These are phyloP conservation scores for Pelochelys cantorii DNA, from an alignment of 2,797 vertebrate genomes.

Conservation along the genomic window DNA sequence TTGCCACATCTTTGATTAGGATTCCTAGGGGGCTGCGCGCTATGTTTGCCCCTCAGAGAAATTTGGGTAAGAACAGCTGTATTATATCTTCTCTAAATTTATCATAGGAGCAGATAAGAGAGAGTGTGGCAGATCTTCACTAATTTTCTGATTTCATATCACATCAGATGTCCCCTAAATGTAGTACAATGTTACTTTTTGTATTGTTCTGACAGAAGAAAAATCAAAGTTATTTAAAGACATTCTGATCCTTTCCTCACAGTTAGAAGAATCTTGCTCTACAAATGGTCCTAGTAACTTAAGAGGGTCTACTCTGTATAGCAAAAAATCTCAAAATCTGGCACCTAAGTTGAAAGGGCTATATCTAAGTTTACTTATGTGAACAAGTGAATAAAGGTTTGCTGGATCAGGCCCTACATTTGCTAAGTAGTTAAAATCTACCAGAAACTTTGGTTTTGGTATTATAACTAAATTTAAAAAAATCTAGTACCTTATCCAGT, in stretches of 20 bases:
- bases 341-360: background rate
- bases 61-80: background rate
- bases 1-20: too few species aligned
- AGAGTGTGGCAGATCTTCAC: background rate
- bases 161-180: background rate
- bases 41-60: background rate
- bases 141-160: background rate
- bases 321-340: background rate
- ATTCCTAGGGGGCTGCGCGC: too few species aligned
- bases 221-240: background rate
- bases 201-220: background rate
- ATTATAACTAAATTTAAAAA: background rate
- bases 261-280: background rate
- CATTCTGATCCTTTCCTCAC: background rate
- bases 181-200: background rate
- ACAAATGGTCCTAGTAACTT: background rate
- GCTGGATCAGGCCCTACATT: background rate
- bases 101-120: background rate
- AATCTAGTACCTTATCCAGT: background rate
- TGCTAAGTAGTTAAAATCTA: background rate
- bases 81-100: background rate
- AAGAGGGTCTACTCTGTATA: background rate
- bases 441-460: background rate
- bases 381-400: background rate
- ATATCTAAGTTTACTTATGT: background rate